Evolutionary conservation across 1,140 invertebrate species (phyloP), one percentile per base, ranked within the genome.

Genomic region (Zelostemma sp.): DNA sequence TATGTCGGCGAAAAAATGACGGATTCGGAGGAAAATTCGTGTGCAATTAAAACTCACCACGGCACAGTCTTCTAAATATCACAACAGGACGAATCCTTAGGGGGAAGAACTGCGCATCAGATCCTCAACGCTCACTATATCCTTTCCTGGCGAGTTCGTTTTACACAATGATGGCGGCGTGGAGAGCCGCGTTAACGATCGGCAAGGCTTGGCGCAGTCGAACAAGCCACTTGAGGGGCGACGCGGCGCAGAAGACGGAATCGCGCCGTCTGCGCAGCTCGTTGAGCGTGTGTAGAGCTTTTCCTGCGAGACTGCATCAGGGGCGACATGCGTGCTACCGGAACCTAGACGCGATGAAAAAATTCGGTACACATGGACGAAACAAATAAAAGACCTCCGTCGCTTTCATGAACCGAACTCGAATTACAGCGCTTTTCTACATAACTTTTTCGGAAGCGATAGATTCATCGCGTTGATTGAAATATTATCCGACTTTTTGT

Each of bases 51-150:
- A 15, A 80, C 80, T 80, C 73, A 85, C 84, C 78, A 84, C 83
- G 81, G 82, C 84, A 84, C 83, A 85, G 75, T 82, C 78, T 84
- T 76, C 76, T 72, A 76, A 82, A 78, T 86, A 86, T 86, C 83
- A 86, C 83, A 86, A 74, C 76, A 82, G 77, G 80, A 80, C 78
- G 79, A 82, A 77, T 78, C 74, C 72, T 77, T 74, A 68, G 51
- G 64, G 78, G 75, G 82, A 78, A 78, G 80, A 85, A 85, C 84
- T 83, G 81, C 79, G 78, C 76, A 79, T 77, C 75, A 72, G 65
- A 75, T 78, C 79, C 78, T 82, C 76, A 76, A 76, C 80, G 76
- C 78, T 62, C 81, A 83, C 83, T 81, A 80, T 72, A 83, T 75
- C 81, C 80, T 75, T 75, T 70, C 79, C 71, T 70, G 73, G 56